phyloP scores from a whole-genome alignment of 2,113 vertebrate genomes.

The Dolichotis patagonum region DNA sequence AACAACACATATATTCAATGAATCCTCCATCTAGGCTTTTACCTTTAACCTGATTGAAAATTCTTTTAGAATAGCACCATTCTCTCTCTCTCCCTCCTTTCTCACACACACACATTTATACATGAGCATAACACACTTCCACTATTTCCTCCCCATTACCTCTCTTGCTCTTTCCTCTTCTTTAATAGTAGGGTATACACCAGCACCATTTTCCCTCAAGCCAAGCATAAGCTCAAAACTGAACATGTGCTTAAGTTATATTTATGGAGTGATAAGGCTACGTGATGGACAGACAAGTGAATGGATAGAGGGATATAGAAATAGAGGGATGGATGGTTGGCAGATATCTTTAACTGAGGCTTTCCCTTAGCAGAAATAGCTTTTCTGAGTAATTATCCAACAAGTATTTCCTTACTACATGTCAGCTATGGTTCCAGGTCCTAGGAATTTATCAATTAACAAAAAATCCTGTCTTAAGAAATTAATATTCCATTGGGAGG shows the following conservation, averaged over 20 bases:
- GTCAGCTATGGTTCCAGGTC: neutral
- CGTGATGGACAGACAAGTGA: neutral
- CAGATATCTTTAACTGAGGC: neutral
- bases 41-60: neutral
- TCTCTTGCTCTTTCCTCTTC: neutral
- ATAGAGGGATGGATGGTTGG: neutral
- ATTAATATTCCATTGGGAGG: neutral
- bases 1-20: neutral
- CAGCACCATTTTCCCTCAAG: neutral
- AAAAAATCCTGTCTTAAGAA: conserved; percentile 4
- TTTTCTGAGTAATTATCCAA: neutral
- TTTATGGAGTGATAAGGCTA: neutral
- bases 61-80: neutral
- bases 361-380: neutral
- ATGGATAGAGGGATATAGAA: neutral
- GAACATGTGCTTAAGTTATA: neutral
- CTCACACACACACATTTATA: neutral
- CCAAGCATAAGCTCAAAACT: neutral
- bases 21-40: neutral
- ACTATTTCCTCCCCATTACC: neutral
- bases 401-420: neutral
- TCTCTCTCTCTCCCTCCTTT: neutral
- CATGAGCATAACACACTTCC: neutral
- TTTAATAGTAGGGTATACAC: neutral
- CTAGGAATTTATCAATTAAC: neutral